Evolutionary conservation across 2,113 vertebrate species (phyloP), one percentile per base, ranked within the genome.

Genomic region (Seriola aureovittata): DNA sequence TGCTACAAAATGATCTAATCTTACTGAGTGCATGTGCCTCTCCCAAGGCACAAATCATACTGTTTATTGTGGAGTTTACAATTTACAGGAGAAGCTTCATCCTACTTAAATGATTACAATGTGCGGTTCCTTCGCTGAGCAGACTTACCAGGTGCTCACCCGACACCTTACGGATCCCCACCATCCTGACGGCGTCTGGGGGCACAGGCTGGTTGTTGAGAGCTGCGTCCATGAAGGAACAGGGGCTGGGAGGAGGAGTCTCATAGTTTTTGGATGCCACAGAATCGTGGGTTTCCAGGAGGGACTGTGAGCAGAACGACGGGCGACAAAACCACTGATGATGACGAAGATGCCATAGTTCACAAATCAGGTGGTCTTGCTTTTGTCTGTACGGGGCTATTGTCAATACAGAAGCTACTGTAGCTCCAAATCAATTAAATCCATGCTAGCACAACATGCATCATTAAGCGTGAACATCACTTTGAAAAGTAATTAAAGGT

Each of bases 191-290:
- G 0, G 98, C 97, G 0, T 99, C 97, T 0, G 97, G 97, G 14
- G 97, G 97, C 36, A 99, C 96, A 0, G 97, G 97, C 93, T 99
- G 97, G 93, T 95, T 97, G 95, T 93, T 97, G 82, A 97, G 94
- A 1, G 96, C 93, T 1, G 97, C 94, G 38, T 98, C 97, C 94
- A 97, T 95, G 59, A 95, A 93, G 7, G 96, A 96, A 64, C 95
- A 96, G n/a, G 95, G 95, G 87, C 97, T 98, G 11, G 97, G 95
- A 0, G 97, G 97, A 1, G 97, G 97, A 0, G 97, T 98, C 78
- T 99, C 97, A 2, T 96, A 99, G 87, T 96, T 98, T 92, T 99
- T 99, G 32, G 98, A 97, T 0, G 98, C 98, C 88, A 99, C 98
- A 0, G 97, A 98, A 82, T 99, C 98, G 0, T 99, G 98, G 0